Conservation (phyloP, 2,888 invertebrate genomes). For the Helobdella robusta region DNA sequence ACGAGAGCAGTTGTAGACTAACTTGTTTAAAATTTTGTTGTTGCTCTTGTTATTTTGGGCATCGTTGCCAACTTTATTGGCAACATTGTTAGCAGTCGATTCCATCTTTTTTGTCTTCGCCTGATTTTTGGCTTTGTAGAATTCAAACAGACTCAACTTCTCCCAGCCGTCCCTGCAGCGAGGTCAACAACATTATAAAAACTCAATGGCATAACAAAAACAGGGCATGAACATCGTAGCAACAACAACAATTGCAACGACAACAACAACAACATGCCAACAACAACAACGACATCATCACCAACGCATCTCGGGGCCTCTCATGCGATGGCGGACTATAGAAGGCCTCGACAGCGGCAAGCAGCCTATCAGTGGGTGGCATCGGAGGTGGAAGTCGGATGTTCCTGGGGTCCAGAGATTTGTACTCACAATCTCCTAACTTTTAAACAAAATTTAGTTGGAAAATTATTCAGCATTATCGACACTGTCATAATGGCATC, state of each 20-base stretch:
- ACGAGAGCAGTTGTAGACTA: background rate
- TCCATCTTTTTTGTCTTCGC: conserved; percentile 74
- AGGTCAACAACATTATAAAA: background rate
- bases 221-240: too few relatives aligned
- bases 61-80: background rate
- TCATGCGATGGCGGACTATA: conserved; percentile 90
- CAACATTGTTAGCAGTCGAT: conserved; percentile 27
- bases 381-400: conserved; percentile 88
- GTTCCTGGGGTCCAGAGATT: conserved; percentile 74
- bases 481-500: too few relatives aligned
- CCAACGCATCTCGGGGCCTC: conserved; percentile 68
- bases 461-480: too few relatives aligned
- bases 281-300: background rate
- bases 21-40: background rate
- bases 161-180: conserved; percentile 82
- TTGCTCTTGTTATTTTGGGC: background rate
- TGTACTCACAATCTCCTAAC: conserved; percentile 80
- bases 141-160: conserved; percentile 89
- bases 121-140: conserved; percentile 87
- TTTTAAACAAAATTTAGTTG: too few relatives aligned
- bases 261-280: too few relatives aligned
- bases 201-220: background rate
- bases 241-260: too few relatives aligned
- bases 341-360: conserved; percentile 90
- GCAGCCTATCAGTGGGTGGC: conserved; percentile 80